Conservation (phyloP, 2,888 invertebrate species). For the Alentia gelatinosa region DNA sequence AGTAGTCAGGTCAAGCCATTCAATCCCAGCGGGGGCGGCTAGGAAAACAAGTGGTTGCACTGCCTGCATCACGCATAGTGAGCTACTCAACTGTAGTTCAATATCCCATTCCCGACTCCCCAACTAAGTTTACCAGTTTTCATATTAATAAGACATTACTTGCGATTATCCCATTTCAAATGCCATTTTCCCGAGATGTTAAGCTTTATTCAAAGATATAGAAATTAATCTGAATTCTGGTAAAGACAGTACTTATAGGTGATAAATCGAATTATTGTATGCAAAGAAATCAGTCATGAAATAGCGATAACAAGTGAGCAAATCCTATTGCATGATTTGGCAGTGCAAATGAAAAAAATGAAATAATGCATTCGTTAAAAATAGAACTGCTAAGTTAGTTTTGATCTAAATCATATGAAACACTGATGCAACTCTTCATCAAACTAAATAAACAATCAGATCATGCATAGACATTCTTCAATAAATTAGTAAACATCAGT, state of each 20-base stretch:
- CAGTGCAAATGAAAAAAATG: not conserved
- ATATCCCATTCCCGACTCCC: no score
- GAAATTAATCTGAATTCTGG: no score
- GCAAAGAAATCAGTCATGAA: no score
- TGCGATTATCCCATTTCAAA: no score
- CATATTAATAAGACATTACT: no score
- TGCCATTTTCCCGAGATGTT: no score
- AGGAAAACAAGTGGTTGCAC: not conserved
- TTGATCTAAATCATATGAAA: not conserved
- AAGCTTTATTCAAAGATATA: no score
- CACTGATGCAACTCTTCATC: not conserved
- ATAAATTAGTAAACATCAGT: not conserved
- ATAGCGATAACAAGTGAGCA: no score
- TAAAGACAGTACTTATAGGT: no score
- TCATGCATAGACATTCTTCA: not conserved
- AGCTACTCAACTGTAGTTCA: not conserved
- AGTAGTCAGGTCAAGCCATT: constrained; percentile 49
- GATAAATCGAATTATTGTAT: no score
- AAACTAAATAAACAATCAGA: not conserved
- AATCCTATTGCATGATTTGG: not conserved
- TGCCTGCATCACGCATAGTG: not conserved
- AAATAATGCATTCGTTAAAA: not conserved
- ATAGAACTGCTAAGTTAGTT: not conserved
- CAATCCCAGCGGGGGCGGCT: not conserved
- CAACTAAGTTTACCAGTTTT: no score